phyloP scores from a whole-genome alignment of 1,140 invertebrate species.

The Arctopsyche grandis region DNA sequence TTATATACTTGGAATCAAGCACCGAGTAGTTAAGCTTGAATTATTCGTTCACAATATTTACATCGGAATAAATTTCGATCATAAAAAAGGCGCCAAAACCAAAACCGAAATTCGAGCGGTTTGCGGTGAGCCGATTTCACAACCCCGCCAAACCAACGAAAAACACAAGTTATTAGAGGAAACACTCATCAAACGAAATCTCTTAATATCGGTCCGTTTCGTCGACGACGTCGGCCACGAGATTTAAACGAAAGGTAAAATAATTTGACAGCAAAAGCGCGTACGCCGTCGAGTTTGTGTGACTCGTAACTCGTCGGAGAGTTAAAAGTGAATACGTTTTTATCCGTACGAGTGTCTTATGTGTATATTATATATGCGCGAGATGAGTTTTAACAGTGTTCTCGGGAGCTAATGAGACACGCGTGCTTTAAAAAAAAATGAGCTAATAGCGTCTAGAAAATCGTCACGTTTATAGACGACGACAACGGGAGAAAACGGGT shows the following conservation, averaged over 20 bases:
- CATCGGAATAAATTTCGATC: neutral
- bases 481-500: too few species aligned
- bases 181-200: conserved; percentile 14
- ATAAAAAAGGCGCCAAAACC: neutral
- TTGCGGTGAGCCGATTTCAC: neutral
- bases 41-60: too few species aligned
- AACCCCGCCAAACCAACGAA: neutral
- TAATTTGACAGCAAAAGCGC: too few species aligned
- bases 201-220: neutral
- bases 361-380: too few species aligned
- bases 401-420: neutral
- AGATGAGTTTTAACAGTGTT: too few species aligned
- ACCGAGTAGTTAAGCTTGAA: too few species aligned
- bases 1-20: too few species aligned
- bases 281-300: too few species aligned
- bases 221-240: neutral
- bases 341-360: too few species aligned
- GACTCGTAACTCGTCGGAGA: too few species aligned
- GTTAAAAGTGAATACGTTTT: too few species aligned
- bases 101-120: neutral
- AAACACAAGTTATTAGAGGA: neutral
- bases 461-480: conserved; percentile 25
- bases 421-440: neutral
- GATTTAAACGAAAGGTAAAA: neutral
- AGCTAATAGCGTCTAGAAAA: conserved; percentile 21